Evolutionary conservation across 1,140 invertebrate genomes (phyloP), one percentile per base, ranked within the genome.

Genomic region (Helicoverpa zea): DNA sequence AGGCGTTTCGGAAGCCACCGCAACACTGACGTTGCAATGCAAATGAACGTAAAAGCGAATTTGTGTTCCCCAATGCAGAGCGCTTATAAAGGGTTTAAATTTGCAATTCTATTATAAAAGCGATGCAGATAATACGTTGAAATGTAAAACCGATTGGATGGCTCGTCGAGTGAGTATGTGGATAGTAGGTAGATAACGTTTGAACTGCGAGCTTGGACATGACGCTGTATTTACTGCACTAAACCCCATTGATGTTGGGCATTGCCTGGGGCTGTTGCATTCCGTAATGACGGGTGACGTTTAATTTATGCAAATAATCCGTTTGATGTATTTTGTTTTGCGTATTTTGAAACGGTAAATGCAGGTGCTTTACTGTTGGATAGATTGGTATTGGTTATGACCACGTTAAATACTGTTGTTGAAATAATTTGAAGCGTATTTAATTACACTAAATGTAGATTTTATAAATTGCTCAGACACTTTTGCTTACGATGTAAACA

Each of bases 41-140:
- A 93, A 94, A 94, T 94, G 87, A 89, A 86, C 89, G 89, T 94
- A 93, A 94, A 94, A 94, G 91, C 90, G 89, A 94, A 93, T 94
- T 94, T 94, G 91, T 94, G 93, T 93, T 92, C 82, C 87, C 87
- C 88, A 92, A 94, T 92, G 87, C 91, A 88, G 87, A 91, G 86
- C 88, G 90, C 90, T 92, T 93, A 93, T 91, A 90, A 93, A 94
- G 89, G 92, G 93, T 90, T 94, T 90, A 94, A 93, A 94, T 94
- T 92, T 92, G 90, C 89, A 90, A 92, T 89, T 91, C 90, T 87
- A 89, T 93, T 89, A 90, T 91, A 92, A 87, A 87, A 89, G 86
- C 87, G 84, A 86, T 84, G 85, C 84, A 84, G 85, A 89, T 90
- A 87, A 89, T 89, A 87, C 86, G 86, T 84, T 83, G 85, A 83